Evolutionary conservation across 2,888 invertebrate genomes (phyloP).

Genomic region (Schizotus pectinicornis): DNA sequence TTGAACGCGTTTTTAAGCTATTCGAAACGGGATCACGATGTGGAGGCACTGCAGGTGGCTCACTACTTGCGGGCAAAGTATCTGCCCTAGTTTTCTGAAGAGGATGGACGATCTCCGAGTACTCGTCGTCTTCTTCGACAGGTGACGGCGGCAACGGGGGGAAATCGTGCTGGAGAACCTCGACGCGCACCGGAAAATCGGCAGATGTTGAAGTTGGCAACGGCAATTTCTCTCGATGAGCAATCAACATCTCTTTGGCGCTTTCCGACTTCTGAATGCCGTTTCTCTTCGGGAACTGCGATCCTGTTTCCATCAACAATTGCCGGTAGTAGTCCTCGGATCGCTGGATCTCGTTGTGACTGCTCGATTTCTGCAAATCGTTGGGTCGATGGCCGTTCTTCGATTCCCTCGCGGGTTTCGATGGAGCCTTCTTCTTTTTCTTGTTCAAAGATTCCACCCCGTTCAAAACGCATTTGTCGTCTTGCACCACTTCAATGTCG

Average conservation of each 20-base stretch:
- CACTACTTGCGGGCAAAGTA: conserved; percentile 61
- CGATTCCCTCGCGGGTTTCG: conserved; percentile 45
- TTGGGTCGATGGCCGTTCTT: conserved; percentile 55
- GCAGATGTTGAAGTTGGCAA: conserved; percentile 58
- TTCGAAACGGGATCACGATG: conserved; percentile 68
- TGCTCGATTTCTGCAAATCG: conserved; percentile 68
- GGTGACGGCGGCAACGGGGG: conserved; percentile 85
- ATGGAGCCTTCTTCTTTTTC: conserved; percentile 54
- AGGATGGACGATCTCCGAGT: conserved; percentile 69
- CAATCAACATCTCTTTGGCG: conserved; percentile 72
- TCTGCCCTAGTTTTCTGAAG: conserved; percentile 62
- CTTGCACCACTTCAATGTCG: conserved; percentile 53
- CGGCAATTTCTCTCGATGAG: conserved; percentile 57
- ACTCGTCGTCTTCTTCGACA: conserved; percentile 79
- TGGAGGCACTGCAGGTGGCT: conserved; percentile 76
- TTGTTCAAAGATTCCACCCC: conserved; percentile 59
- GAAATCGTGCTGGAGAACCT: conserved; percentile 73
- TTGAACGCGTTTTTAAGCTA: conserved; percentile 83
- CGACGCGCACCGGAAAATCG: conserved; percentile 69
- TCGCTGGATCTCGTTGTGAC: conserved; percentile 67
- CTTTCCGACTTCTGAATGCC: conserved; percentile 79
- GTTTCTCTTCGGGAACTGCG: conserved; percentile 63
- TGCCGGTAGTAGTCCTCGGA: conserved; percentile 56
- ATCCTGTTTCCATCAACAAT: conserved; percentile 58
- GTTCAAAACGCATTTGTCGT: conserved; percentile 53